Evolutionary conservation across 2,888 invertebrate species (phyloP).

Genomic region (Gastrophysa polygoni): DNA sequence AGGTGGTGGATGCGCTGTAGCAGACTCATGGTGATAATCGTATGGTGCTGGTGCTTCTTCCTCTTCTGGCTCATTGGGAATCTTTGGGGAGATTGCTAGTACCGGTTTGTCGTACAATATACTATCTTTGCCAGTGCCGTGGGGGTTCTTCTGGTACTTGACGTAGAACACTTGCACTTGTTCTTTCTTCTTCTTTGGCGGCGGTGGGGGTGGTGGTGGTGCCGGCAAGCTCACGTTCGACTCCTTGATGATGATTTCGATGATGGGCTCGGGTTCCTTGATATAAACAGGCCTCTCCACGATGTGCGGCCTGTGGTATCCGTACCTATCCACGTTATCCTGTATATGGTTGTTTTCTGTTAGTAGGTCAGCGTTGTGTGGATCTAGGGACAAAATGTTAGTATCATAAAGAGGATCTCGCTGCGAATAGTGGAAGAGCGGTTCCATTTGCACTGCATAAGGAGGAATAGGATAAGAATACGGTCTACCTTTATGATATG

Average conservation of each 20-base stretch:
- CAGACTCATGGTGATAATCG: conserved; percentile 39
- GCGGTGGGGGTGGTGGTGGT: conserved; percentile 61
- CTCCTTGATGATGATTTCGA: conserved; percentile 90
- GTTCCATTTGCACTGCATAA: conserved; percentile 82
- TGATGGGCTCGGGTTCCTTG: conserved; percentile 86
- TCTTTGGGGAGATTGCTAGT: conserved; percentile 75
- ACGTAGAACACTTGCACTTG: conserved; percentile 91
- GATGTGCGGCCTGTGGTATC: conserved; percentile 51
- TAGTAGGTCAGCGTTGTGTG: conserved; percentile 56
- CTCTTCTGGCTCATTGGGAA: conserved; percentile 63
- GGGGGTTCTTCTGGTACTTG: conserved; percentile 84
- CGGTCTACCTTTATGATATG: conserved; percentile 54
- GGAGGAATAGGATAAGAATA: conserved; percentile 65
- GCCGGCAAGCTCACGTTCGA: conserved; percentile 82
- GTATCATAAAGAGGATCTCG: conserved; percentile 77
- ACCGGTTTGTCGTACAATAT: conserved; percentile 81
- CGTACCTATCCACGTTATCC: conserved; percentile 60
- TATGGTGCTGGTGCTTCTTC: conserved; percentile 58
- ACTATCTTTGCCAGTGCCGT: conserved; percentile 71
- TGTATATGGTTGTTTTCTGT: conserved; percentile 59
- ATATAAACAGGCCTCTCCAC: conserved; percentile 59
- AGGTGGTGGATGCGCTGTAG: conserved; percentile 62
- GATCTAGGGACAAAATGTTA: conserved; percentile 53
- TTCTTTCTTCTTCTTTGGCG: conserved; percentile 71
- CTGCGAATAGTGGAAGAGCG: conserved; percentile 78